phyloP scores from a whole-genome alignment of 2,113 vertebrate genomes.

The Falcunculus frontatus region DNA sequence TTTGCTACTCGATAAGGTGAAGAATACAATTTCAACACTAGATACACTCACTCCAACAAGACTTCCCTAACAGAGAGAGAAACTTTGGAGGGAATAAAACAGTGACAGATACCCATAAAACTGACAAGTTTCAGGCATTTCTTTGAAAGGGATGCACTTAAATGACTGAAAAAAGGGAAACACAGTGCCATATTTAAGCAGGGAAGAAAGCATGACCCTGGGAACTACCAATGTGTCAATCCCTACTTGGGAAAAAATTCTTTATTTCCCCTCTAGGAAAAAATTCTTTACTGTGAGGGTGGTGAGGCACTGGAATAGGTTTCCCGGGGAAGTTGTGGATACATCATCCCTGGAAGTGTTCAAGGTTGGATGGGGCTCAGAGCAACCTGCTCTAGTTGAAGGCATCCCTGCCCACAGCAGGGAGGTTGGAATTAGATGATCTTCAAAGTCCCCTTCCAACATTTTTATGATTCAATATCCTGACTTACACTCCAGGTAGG shows the following conservation, averaged over 20 bases:
- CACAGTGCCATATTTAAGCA: neutral
- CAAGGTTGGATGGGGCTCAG: neutral
- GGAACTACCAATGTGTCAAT: accelerated
- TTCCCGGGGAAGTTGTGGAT: neutral
- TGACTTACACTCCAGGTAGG: neutral
- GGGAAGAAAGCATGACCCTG: neutral
- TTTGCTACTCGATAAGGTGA: neutral
- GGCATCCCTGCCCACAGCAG: neutral
- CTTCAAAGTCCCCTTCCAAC: neutral
- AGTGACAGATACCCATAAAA: neutral
- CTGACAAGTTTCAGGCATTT: neutral
- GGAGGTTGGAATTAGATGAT: neutral
- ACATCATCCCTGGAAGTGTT: neutral
- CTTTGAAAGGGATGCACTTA: neutral
- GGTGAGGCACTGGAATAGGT: neutral
- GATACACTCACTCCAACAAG: neutral
- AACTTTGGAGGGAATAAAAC: neutral
- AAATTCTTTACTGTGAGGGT: neutral
- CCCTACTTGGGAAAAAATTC: neutral
- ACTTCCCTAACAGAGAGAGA: neutral
- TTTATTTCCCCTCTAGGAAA: neutral
- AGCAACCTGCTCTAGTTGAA: neutral
- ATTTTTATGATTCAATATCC: neutral
- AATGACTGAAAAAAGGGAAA: neutral
- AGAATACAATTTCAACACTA: neutral